Base-by-base conservation (phyloP, 2,888 invertebrate genomes). In the Chalcis sispes region DNA sequence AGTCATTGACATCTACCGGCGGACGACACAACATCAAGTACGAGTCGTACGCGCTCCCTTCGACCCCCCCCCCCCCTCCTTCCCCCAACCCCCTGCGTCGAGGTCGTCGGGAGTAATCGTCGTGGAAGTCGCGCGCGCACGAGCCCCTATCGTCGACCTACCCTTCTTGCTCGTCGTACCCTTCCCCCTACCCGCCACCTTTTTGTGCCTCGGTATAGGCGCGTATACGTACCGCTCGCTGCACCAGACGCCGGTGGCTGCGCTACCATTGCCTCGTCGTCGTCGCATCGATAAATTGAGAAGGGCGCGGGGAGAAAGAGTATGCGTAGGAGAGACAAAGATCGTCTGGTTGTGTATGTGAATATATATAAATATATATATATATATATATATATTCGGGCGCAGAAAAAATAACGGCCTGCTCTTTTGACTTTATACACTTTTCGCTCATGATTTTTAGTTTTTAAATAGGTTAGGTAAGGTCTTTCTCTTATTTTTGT, bases 1-100 rank as follows among this genome's bases (percentile, higher is more conserved):
- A 87, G 86, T 87, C 87, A 87, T 87, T 87, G 87, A 87, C 86
- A 86, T 87, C 84, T 84, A 84, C 83, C 83, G 84, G 82, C 50
- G 71, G 29, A 46, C 46, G 52, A 58, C 59, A 52, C 65, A 1
- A n/a, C 46, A 59, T 61, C 50, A 66, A 71, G 71, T 71, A 59
- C 23, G 50, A 15, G 62, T n/a, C 36, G 32, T 20, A 27, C 27
- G 25, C 61, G 62, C 59, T 18, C n/a, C 4, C 58, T 29, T 56
- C 46, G 70, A 75, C 69, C 75, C 69, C 40, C 50, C 66, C 52
- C 69, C 29, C 36, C 69, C 69, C 69, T 25, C 56, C 69, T 62
- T 74, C 29, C 23, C n/a, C n/a, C 18, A n/a, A 1, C 52, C 10
- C 42, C 40, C 42, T 2, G 32, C 40, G 25, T 18, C 29, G 20